These are phyloP conservation scores for Sebastes schlegelii DNA, from an alignment of 2,113 vertebrate species.

Conservation along the genomic window DNA sequence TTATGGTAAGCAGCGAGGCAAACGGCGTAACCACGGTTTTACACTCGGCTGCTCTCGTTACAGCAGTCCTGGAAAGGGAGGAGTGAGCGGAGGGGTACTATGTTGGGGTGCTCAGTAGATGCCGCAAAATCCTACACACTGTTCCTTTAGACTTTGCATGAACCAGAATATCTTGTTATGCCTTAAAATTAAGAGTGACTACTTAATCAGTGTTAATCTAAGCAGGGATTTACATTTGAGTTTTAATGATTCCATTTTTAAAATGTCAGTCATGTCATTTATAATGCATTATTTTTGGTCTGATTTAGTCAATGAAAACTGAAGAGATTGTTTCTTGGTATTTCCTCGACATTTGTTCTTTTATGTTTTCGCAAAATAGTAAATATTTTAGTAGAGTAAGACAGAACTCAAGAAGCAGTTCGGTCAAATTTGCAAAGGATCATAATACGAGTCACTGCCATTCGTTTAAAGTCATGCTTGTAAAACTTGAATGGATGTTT, in stretches of 20 bases:
- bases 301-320: not conserved
- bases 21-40: no score
- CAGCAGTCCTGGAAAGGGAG: no score
- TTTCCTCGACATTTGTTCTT: not conserved
- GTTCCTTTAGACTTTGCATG: no score
- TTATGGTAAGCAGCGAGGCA: no score
- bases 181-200: not conserved
- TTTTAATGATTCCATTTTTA: not conserved
- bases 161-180: not conserved
- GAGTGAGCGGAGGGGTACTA: no score
- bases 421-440: not conserved
- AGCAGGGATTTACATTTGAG: constrained; percentile 1
- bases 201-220: constrained; percentile 34
- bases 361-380: not conserved
- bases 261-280: not conserved
- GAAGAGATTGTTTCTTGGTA: not conserved
- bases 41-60: no score
- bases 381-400: not conserved
- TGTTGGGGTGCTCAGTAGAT: no score
- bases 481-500: constrained; percentile 10
- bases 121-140: no score
- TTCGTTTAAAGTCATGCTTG: not conserved
- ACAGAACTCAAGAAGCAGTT: not conserved
- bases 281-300: not conserved
- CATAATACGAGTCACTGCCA: constrained; percentile 33